Base-by-base conservation (phyloP, 2,888 invertebrate genomes). In the Macrosoma leucophasiata region DNA sequence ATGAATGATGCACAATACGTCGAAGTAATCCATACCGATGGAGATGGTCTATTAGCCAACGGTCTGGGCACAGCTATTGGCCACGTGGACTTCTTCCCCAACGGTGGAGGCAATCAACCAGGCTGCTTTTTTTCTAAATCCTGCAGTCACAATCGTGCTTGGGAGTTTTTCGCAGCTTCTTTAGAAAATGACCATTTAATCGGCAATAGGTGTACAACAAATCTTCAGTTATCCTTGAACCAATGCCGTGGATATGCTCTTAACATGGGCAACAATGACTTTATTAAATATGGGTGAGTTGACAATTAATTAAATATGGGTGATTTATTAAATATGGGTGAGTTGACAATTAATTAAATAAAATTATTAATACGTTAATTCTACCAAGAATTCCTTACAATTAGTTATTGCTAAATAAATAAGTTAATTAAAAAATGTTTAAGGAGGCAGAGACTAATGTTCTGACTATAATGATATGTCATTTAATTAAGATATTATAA, bases 41-140 rank as follows among this genome's bases (percentile, higher is more conserved):
- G 59, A 1, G 39, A 39, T 13, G 68, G 70, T 3, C 5, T 55
- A 3, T 15, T 48, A 0, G 28, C 55, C 2, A 58, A 68, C 25
- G 96, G 96, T 1, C 89, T 94, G 45, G 87, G 88, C 11, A 89
- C 90, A 48, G 87, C 90, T 0, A 85, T 92, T 21, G 96, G 94
- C 0, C 91, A 95, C 60, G 89, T 93, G 0, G 96, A 96, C 73
- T 95, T 94, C 72, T 96, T 90, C 67, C 93, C 93, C 0, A 96
- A 96, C 54, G 94, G 94, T 0, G 96, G 96, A 0, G 85, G 87
- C 28, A 87, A 88, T 53, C 95, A 82, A 43, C 81, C 79, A 0
- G 81, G 78, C 0, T 79, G 81, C 29, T 6, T 53, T 0, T 6
- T 52, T 0, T 55, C 44, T 3, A 52, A 62, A 25, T 4, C 42